phyloP scores from a whole-genome alignment of 2,797 vertebrate species.

The Botia kubotai region DNA sequence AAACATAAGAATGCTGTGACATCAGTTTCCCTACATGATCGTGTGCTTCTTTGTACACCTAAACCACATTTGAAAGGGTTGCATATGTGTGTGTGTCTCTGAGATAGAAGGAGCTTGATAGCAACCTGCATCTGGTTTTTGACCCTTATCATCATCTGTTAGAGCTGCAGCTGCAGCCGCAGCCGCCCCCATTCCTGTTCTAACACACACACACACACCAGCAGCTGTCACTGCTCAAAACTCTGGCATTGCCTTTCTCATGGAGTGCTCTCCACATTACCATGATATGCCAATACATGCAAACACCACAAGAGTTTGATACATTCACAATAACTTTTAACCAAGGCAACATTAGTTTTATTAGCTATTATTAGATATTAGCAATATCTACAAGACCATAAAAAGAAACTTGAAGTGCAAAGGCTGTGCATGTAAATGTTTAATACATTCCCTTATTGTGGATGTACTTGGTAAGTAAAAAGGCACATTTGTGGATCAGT shows the following conservation, averaged over 20 bases:
- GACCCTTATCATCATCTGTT: slow-evolving; percentile 73
- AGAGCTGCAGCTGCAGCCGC: slow-evolving; percentile 73
- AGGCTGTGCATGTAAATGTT: not conserved
- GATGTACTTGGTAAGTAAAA: not conserved
- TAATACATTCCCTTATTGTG: not conserved
- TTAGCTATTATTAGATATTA: no score
- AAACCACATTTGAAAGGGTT: not conserved
- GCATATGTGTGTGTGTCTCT: not conserved
- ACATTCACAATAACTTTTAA: slow-evolving; percentile 35
- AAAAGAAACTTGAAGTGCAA: not conserved
- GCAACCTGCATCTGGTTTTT: slow-evolving; percentile 73
- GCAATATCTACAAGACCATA: not conserved
- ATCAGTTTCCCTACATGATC: slow-evolving; percentile 22
- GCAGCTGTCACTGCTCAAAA: slow-evolving; percentile 75
- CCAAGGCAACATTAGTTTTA: slow-evolving; percentile 15
- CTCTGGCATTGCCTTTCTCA: slow-evolving; percentile 72
- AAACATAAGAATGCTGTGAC: slow-evolving; percentile 24
- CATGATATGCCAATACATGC: slow-evolving; percentile 43
- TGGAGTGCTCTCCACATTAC: slow-evolving; percentile 62
- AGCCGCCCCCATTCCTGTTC: slow-evolving; percentile 63
- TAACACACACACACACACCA: slow-evolving; percentile 49
- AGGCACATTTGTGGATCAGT: not conserved
- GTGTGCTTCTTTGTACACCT: slow-evolving; percentile 30
- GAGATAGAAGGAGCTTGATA: slow-evolving; percentile 52
- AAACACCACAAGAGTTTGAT: slow-evolving; percentile 55